Base-by-base conservation (phyloP, 2,888 invertebrate species). In the Hirtodrosophila duncani region DNA sequence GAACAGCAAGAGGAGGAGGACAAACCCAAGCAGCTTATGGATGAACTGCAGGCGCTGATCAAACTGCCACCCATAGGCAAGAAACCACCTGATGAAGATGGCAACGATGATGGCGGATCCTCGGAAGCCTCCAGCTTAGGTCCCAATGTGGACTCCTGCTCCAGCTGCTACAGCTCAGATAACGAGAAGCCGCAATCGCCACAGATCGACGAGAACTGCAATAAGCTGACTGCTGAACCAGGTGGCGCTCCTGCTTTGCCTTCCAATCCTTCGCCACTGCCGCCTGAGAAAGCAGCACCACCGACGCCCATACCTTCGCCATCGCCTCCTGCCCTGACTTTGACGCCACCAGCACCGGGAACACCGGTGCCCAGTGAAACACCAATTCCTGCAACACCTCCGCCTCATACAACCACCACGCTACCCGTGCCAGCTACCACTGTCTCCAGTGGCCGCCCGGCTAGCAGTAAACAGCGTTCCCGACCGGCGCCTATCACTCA, bases 71-170 rank as follows among this genome's bases (percentile, higher is more conserved):
- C 83, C 1, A 85, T 85, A 26, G 69, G 68, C 3, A 61, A 52
- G 17, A 69, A 66, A n/a, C 62, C 63, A 0, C 36, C 38, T 13
- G 75, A 51, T 0, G 81, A 70, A 3, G 75, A 75, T 8, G 70
- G 61, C 6, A 14, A 3, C 3, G 34, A 21, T 14, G 34, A n/a
- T 8, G 39, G 34, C 2, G 71, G 46, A 17, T 84, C 84, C 63
- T 92, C 92, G 74, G 79, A 81, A 34, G 88, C 91, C 26, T 92
- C 92, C 0, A 93, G 93, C 74, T 88, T 92, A 11, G 92, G 92
- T 38, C 92, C 92, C 9, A 89, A 92, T 62, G 88, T 92, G 16
- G 92, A 93, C 85, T 91, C 91, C 21, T 89, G 90, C 42, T 89
- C 90, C 45, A 90, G 90, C 67, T 91, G 90, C 26, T 85, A 90